Conservation (phyloP, 2,797 vertebrate genomes). For the Sarcoramphus papa region DNA sequence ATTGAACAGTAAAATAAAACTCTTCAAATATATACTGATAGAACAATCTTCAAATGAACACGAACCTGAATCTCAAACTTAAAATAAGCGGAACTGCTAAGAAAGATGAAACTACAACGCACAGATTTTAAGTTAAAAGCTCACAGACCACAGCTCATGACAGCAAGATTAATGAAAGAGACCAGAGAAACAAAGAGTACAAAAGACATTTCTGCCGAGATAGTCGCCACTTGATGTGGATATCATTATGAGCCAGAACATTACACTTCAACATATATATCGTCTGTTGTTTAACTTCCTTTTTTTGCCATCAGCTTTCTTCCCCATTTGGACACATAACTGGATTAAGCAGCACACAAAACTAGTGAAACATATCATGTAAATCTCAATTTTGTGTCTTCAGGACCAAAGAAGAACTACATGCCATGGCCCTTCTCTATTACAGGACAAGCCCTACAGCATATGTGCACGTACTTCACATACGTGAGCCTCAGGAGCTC, state of each 20-base stretch:
- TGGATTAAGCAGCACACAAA: not conserved
- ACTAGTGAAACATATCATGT: not conserved
- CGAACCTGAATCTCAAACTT: not conserved
- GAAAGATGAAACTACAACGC: not conserved
- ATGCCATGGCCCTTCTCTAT: fast-evolving
- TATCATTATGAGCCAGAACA: not conserved
- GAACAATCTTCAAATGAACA: not conserved
- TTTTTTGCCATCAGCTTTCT: not conserved
- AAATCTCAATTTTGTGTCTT: not conserved
- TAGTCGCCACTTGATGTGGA: not conserved
- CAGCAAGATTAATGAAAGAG: not conserved
- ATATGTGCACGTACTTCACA: fast-evolving
- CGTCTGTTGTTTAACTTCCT: not conserved
- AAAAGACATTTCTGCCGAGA: not conserved
- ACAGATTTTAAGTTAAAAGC: not conserved
- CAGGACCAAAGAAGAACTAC: not conserved
- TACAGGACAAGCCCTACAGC: not conserved
- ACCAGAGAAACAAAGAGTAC: not conserved
- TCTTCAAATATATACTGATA: not conserved
- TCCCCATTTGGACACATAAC: not conserved
- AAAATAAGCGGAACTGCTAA: not conserved
- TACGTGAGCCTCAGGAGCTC: not conserved
- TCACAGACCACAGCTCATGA: not conserved
- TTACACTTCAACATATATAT: not conserved
- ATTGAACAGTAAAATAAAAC: not conserved